Conservation (phyloP, 1,140 invertebrate genomes). For the Lucilia cuprina region DNA sequence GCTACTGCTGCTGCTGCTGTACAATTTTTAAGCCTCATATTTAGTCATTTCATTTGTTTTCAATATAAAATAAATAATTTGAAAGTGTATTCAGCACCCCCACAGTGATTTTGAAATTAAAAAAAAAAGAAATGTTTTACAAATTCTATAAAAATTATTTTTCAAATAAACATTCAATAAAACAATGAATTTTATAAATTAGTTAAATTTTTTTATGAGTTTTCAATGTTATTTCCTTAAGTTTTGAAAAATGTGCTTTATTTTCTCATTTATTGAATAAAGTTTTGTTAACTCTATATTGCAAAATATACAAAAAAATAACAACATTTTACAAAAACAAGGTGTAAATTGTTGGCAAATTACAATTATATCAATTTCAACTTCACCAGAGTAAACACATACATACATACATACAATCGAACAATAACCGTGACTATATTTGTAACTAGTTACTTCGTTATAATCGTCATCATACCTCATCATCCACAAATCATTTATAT, state of each 20-base stretch:
- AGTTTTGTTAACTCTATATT: not conserved
- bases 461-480: too few relatives aligned
- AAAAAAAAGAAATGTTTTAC: not conserved
- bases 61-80: not conserved
- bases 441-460: not conserved
- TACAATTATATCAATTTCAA: not conserved
- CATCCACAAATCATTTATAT: not conserved
- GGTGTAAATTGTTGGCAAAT: not conserved
- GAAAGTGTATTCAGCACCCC: not conserved
- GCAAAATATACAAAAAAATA: not conserved
- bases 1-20: too few relatives aligned
- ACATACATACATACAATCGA: not conserved
- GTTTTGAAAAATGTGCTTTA: not conserved
- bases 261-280: not conserved
- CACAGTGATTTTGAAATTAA: not conserved
- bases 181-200: not conserved
- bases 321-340: not conserved
- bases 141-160: not conserved
- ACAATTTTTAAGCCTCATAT: not conserved
- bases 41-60: not conserved
- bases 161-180: not conserved
- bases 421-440: not conserved
- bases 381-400: not conserved
- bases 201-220: not conserved
- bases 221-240: not conserved